Conservation (phyloP, 2,113 vertebrate species). For the Archocentrus centrarchus region DNA sequence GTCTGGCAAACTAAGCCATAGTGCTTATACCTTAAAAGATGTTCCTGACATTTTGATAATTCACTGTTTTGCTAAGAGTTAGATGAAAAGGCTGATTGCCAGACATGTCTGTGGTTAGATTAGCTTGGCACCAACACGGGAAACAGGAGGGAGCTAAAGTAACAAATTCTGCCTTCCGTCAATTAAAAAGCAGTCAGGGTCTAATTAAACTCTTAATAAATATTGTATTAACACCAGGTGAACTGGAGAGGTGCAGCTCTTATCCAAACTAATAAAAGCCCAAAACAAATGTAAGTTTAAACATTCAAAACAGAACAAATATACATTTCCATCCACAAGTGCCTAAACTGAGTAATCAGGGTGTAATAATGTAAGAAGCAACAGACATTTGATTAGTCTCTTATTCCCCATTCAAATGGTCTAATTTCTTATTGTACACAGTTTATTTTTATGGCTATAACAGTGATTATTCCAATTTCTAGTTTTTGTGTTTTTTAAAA, state of each 20-base stretch:
- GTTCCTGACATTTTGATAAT: background rate
- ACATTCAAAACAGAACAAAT: background rate
- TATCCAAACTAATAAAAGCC: too few species aligned
- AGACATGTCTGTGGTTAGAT: constrained; percentile 7
- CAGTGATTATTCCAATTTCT: background rate
- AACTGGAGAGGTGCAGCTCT: background rate
- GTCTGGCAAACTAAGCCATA: background rate
- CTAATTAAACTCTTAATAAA: background rate
- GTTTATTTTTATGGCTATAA: background rate
- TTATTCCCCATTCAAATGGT: background rate
- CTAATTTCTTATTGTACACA: background rate
- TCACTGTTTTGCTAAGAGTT: background rate
- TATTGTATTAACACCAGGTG: background rate
- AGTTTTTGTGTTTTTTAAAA: background rate
- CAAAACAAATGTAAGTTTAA: background rate
- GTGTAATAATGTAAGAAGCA: background rate
- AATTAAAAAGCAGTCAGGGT: background rate
- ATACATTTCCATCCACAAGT: background rate
- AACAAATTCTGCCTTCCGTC: background rate
- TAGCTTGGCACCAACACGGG: background rate
- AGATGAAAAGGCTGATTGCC: constrained; percentile 4
- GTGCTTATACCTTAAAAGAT: background rate
- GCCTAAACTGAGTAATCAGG: background rate
- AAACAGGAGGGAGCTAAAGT: background rate
- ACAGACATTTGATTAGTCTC: too few species aligned